Percentiles rank a stretch among this genome's conserved stretches.
Conservation (phyloP, 2,797 vertebrate genomes). For the Gambusia yucatana region DNA sequence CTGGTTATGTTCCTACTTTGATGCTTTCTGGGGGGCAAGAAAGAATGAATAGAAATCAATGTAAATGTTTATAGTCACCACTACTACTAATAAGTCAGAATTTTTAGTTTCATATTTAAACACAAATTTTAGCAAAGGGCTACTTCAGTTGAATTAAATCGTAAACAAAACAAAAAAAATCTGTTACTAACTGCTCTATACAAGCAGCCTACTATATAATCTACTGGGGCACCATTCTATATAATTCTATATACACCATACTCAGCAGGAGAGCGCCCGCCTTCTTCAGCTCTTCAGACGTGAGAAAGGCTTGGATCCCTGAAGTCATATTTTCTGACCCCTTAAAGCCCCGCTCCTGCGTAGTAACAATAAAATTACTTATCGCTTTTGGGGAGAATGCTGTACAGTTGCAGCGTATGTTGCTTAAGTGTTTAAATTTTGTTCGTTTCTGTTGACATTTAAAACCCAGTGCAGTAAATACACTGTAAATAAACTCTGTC, state of each 20-base stretch:
- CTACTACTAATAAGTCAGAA: background rate
- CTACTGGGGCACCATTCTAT: no score
- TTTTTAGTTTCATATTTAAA: background rate
- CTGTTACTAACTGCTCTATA: no score
- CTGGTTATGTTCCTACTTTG: background rate
- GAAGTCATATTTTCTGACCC: no score
- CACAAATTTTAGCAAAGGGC: background rate
- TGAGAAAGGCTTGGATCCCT: no score
- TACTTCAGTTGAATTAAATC: background rate
- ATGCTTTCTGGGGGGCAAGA: background rate
- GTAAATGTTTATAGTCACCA: background rate
- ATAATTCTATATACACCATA: no score
- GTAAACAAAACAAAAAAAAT: background rate
- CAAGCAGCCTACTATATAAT: no score
- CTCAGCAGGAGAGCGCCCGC: no score
- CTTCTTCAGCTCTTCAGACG: no score
- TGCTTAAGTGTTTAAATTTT: background rate
- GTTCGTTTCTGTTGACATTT: background rate
- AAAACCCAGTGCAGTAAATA: background rate
- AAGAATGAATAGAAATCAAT: background rate
- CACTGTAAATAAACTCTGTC: slow-evolving; percentile 20
- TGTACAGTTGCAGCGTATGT: background rate
- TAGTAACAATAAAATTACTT: no score
- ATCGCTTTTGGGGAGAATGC: background rate
- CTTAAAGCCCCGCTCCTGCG: no score